phyloP scores from a whole-genome alignment of 1,140 invertebrate genomes.

The Pristionchus pacificus region DNA sequence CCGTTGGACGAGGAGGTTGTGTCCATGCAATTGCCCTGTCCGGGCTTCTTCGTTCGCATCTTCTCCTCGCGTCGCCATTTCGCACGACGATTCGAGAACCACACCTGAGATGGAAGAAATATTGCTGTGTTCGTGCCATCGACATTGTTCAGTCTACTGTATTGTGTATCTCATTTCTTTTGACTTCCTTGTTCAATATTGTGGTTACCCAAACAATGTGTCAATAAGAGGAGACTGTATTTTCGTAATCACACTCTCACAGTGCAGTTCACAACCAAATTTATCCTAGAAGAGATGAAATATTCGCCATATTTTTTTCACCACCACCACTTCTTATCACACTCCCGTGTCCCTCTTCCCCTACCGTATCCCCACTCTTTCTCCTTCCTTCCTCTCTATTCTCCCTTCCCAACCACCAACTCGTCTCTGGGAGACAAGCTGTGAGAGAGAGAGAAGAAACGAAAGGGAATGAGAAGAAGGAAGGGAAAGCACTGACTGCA shows the following conservation, averaged over 20 bases:
- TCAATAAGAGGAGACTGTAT: no score
- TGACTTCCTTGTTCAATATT: no score
- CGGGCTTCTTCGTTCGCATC: slow-evolving; percentile 60
- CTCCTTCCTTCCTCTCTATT: background rate
- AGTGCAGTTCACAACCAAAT: no score
- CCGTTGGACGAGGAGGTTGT: slow-evolving; percentile 34
- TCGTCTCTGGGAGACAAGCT: no score
- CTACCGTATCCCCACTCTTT: background rate
- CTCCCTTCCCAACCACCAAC: background rate
- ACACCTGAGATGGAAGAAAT: slow-evolving; percentile 60
- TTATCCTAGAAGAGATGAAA: slow-evolving; percentile 2
- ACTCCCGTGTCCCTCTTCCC: background rate
- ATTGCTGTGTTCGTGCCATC: no score
- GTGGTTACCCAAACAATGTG: no score
- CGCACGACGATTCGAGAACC: slow-evolving; percentile 95
- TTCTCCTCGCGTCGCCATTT: slow-evolving; percentile 98
- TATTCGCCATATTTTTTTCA: slow-evolving; percentile 1
- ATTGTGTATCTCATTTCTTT: no score
- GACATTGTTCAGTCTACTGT: no score
- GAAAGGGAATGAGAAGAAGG: slow-evolving; percentile 9
- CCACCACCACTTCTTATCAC: background rate
- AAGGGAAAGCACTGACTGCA: slow-evolving; percentile 20
- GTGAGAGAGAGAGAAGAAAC: slow-evolving; percentile 10
- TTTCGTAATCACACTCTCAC: no score
- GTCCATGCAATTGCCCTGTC: slow-evolving; percentile 29